Evolutionary conservation across 2,888 invertebrate genomes (phyloP), one percentile per base, ranked within the genome.

Genomic region (Idaea biselata): DNA sequence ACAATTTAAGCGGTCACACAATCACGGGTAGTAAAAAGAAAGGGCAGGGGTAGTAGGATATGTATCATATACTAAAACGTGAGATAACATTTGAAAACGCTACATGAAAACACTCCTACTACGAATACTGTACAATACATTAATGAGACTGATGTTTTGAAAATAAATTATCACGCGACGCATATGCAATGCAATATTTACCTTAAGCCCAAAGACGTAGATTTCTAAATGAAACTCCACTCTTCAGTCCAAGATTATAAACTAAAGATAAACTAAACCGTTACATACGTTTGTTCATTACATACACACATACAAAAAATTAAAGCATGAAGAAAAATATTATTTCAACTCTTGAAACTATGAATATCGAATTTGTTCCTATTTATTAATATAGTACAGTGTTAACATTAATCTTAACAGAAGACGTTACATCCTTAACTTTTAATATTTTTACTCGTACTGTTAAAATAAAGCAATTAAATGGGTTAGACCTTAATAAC

Each of bases 321-420:
- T 90, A 91, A 91, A 91, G 91, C 91, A 87, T 86, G 86, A 89
- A 88, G 83, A 84, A 84, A 86, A 83, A 78, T 79, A 81, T 81
- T 80, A n/a, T n/a, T 82, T 74, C 76, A 83, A 85, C 83, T 81
- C 80, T 87, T 83, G 86, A 86, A 83, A 86, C 87, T 87, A 86
- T 79, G 74, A 79, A 84, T 83, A 85, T 82, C 82, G 80, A 89
- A 88, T 91, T 91, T 91, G 91, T 89, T 92, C 89, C 89, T 91
- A 90, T 80, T 69, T 80, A n/a, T n/a, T n/a, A 76, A 78, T 83
- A 84, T 82, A 83, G 76, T 82, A 87, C 79, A 85, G 80, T 84
- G 70, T 83, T 83, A 80, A 84, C 80, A 85, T 88, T 89, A 88
- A 76, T 64, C 72, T 84, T 83, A 75, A 67, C 44, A 11, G 14